These are phyloP conservation scores for Xanthia togata DNA, from an alignment of 2,888 invertebrate species.

Conservation along the genomic window DNA sequence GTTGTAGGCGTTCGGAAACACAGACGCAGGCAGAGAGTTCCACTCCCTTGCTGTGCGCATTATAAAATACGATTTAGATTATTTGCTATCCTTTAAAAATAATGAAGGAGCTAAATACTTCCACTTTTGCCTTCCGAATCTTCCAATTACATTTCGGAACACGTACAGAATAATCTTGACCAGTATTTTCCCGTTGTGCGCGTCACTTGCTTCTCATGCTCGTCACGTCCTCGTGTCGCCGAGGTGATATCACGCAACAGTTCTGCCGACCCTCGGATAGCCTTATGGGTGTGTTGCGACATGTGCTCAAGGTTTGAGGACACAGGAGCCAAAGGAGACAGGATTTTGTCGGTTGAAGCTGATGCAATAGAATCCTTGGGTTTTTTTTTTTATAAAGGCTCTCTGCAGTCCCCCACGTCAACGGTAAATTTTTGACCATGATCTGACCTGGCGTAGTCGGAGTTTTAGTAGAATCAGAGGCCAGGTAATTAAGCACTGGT, in stretches of 20 bases:
- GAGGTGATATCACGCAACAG: conserved; percentile 40
- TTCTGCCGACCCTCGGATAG: conserved; percentile 30
- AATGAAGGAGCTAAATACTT: not conserved
- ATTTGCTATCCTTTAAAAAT: not conserved
- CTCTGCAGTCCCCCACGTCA: no score
- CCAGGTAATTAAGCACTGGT: no score
- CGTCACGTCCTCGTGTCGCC: conserved; percentile 12
- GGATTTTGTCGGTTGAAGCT: not conserved
- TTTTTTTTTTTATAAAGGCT: not conserved
- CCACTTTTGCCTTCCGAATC: conserved; percentile 9
- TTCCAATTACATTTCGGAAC: not conserved
- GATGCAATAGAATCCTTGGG: not conserved
- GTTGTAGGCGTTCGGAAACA: no score
- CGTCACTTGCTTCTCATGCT: conserved; percentile 16
- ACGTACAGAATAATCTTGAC: not conserved
- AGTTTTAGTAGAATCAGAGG: no score
- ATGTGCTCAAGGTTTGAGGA: conserved; percentile 28
- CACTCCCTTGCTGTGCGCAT: no score
- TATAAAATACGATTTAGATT: no score
- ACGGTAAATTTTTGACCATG: no score
- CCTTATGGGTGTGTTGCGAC: conserved; percentile 31
- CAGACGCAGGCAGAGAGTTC: no score
- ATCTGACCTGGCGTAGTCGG: no score
- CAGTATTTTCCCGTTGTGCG: conserved; percentile 37
- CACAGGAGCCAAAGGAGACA: conserved; percentile 24